Base-by-base conservation (phyloP, 2,888 invertebrate species). In the Ophioninae sp. region DNA sequence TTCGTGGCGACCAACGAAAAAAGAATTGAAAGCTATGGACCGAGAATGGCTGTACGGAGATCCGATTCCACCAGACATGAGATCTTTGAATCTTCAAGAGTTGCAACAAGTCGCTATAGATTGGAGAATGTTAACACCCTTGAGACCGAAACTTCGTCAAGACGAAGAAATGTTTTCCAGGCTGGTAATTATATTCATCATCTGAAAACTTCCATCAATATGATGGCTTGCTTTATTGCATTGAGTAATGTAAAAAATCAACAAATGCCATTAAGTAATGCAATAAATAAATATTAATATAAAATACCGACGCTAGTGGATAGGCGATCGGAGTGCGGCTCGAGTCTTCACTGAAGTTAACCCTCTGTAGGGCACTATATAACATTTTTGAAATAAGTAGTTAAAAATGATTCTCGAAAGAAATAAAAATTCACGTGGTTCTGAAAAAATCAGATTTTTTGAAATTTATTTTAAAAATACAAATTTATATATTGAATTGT, bases 111-210 rank as follows among this genome's bases (percentile, higher is more conserved):
- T 98, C 22, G 96, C 97, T 58, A 98, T 98, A 84, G 97, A 97
- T 91, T 98, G 98, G 98, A 95, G 96, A 92, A 98, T 98, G 98
- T 94, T 98, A 79, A 98, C 98, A 17, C 96, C 97, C n/a, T 92
- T 97, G 41, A 94, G 98, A 87, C 98, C 98, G 0, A 97, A 97
- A 92, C 95, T 95, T 44, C 97, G 97, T 89, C 93, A 95, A 37
- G 98, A 98, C 88, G 98, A 98, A 93, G 97, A 97, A 90, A 97
- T 96, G 93, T 98, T 97, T 91, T 97, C 97, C 85, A 88, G 91
- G 89, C 79, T 93, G 89, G 93, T 93, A 87, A 82, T 39, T 71
- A 51, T 51, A 10, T 51, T 51, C 17, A 17, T 13, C 51, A 17
- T 10, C 2, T 13, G 13, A 51, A 51, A 51, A 6, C 13, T 51